Conservation (phyloP, 2,888 invertebrate species). For the Dorcus parallelipipedus region DNA sequence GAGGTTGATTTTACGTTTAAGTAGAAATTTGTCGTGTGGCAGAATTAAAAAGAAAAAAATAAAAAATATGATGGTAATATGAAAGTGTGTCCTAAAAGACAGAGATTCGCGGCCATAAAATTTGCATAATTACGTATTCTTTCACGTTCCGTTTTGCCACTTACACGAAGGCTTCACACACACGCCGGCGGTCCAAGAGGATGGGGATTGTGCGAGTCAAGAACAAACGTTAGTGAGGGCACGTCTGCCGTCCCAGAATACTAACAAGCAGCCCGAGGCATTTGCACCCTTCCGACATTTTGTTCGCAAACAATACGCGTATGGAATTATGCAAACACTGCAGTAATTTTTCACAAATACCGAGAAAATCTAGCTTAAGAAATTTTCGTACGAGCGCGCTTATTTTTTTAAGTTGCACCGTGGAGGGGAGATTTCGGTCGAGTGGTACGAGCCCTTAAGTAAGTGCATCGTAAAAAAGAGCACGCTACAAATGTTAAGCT, state of each 20-base stretch:
- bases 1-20: no score
- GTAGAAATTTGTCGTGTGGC: no score
- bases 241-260: slow-evolving; percentile 28
- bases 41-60: no score
- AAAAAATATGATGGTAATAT: no score
- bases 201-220: slow-evolving; percentile 10
- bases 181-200: neutral
- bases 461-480: neutral
- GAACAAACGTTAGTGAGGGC: slow-evolving; percentile 21
- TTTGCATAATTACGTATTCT: slow-evolving; percentile 2
- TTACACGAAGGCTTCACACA: neutral
- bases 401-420: no score
- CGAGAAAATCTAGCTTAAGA: slow-evolving; percentile 5
- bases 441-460: no score
- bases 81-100: no score
- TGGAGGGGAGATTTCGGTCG: no score
- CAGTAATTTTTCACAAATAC: slow-evolving; percentile 30
- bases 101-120: neutral
- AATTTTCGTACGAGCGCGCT: no score
- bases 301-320: slow-evolving; percentile 35
- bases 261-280: slow-evolving; percentile 34
- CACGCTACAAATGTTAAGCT: neutral
- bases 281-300: slow-evolving; percentile 32
- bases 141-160: neutral
- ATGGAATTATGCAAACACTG: slow-evolving; percentile 34